These are phyloP conservation scores for Barypeithes pellucidus DNA, from an alignment of 2,888 invertebrate species.

Conservation along the genomic window DNA sequence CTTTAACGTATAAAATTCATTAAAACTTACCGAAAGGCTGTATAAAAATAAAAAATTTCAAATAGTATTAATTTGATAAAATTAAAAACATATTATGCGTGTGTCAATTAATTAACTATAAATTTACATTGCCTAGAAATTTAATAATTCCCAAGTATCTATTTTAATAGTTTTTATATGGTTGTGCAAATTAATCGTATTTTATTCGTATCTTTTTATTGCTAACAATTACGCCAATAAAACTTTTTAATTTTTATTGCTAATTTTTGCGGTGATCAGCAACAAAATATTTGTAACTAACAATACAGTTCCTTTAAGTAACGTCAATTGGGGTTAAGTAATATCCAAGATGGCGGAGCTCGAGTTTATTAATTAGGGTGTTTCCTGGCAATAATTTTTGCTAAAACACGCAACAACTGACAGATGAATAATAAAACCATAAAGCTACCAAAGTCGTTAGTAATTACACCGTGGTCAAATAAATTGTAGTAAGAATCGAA, in stretches of 20 bases:
- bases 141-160: neutral
- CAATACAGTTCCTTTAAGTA: conserved; percentile 42
- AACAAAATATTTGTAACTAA: conserved; percentile 38
- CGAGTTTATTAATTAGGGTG: conserved; percentile 28
- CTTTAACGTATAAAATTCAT: too few relatives aligned
- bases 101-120: neutral
- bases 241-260: conserved; percentile 23
- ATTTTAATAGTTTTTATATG: neutral
- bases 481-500: too few relatives aligned
- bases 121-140: neutral
- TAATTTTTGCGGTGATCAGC: conserved; percentile 11
- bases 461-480: neutral
- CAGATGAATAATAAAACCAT: neutral
- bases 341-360: conserved; percentile 16
- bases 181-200: neutral
- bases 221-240: conserved; percentile 19
- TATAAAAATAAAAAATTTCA: too few relatives aligned
- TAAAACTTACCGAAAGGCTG: too few relatives aligned
- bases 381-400: conserved; percentile 14
- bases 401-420: conserved; percentile 16
- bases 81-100: neutral
- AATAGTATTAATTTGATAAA: too few relatives aligned
- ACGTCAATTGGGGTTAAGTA: conserved; percentile 52
- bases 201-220: conserved; percentile 5
- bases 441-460: neutral